phyloP scores from a whole-genome alignment of 2,888 invertebrate species.

The Listrodromus nycthemerus region DNA sequence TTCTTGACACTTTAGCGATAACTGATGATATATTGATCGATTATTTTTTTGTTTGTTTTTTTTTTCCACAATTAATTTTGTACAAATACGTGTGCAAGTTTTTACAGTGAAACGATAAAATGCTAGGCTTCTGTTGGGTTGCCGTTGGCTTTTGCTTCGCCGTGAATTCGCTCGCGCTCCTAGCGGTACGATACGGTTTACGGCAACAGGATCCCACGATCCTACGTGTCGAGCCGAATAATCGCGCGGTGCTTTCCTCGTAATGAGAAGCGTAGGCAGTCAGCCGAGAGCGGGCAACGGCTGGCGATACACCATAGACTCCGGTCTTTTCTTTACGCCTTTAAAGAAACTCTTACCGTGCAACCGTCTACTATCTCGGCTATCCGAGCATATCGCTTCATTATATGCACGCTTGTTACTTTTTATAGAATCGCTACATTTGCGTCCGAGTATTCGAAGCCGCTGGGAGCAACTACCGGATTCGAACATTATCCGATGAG shows the following conservation, averaged over 20 bases:
- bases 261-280: slow-evolving; percentile 61
- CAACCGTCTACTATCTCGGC: slow-evolving; percentile 27
- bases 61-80: neutral
- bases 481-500: neutral
- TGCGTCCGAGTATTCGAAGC: neutral
- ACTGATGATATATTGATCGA: too few species aligned
- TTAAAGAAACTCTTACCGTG: slow-evolving; percentile 48
- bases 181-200: slow-evolving; percentile 26
- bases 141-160: neutral
- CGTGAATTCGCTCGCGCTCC: neutral
- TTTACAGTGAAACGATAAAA: neutral
- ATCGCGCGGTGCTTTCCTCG: slow-evolving; percentile 62
- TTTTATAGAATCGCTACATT: slow-evolving; percentile 9
- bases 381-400: slow-evolving; percentile 12
- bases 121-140: neutral
- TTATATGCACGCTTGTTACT: slow-evolving; percentile 12
- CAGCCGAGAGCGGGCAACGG: slow-evolving; percentile 31
- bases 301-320: slow-evolving; percentile 1
- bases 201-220: slow-evolving; percentile 72
- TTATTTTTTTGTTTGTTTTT: neutral
- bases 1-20: too few species aligned
- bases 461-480: neutral
- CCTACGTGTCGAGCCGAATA: slow-evolving; percentile 70
- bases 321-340: slow-evolving; percentile 12
- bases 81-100: neutral